A percentile compares a stretch with the other conserved stretches of the same genome.
Evolutionary conservation across 2,888 invertebrate genomes (phyloP).

Genomic region (Epinotia bilunana): DNA sequence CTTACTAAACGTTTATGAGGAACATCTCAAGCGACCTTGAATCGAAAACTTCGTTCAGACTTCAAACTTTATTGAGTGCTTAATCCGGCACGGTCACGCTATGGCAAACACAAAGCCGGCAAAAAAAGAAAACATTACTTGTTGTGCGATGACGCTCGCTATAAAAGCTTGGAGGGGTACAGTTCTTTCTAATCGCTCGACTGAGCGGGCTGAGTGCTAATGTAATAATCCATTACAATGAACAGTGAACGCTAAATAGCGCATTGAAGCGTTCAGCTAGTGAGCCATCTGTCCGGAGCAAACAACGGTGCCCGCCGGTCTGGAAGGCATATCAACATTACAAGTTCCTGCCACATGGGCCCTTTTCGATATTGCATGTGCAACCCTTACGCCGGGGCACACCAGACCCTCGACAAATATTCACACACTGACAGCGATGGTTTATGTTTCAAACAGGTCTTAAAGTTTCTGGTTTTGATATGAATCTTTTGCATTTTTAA

Average conservation of each 20-base stretch:
- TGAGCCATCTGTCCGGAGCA: conserved; percentile 79
- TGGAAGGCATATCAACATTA: conserved; percentile 16
- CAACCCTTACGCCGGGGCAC: conserved; percentile 69
- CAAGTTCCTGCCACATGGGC: not conserved
- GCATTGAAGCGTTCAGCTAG: conserved; percentile 77
- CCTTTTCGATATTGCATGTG: conserved; percentile 4
- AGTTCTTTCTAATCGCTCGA: conserved; percentile 73
- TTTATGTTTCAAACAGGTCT: conserved; percentile 54
- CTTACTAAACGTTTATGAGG: conserved; percentile 1
- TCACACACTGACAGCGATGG: conserved; percentile 59
- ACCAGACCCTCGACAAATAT: conserved; percentile 79
- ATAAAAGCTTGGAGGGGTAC: conserved; percentile 72
- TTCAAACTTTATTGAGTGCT: conserved; percentile 62
- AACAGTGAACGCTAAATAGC: conserved; percentile 82
- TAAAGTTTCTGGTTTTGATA: conserved; percentile 30
- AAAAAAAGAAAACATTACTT: conserved; percentile 67
- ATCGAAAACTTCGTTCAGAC: conserved; percentile 44
- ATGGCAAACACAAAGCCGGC: conserved; percentile 60
- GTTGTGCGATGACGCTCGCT: conserved; percentile 70
- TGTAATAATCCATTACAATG: conserved; percentile 84
- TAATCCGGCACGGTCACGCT: conserved; percentile 60
- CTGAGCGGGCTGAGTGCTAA: conserved; percentile 83
- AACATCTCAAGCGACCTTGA: conserved; percentile 48
- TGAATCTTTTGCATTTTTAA: conserved; percentile 13
- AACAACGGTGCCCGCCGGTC: conserved; percentile 66